phyloP scores from a whole-genome alignment of 1,140 invertebrate species.

The Hetaerina americana region DNA sequence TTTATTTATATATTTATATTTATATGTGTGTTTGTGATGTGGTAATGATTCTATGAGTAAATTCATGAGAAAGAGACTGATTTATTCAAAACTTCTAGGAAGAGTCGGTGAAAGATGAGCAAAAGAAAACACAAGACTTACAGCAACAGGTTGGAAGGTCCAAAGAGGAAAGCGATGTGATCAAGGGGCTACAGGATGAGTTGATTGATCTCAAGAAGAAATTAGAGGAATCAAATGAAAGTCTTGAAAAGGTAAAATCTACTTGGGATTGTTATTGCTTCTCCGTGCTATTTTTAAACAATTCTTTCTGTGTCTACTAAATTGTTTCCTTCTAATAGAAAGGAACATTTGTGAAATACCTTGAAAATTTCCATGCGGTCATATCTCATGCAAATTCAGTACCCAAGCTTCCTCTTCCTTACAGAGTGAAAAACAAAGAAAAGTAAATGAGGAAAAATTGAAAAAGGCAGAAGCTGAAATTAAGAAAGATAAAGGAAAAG shows the following conservation, averaged over 20 bases:
- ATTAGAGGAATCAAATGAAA: slow-evolving; percentile 24
- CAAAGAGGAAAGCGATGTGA: slow-evolving; percentile 25
- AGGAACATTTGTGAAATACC: too few relatives aligned
- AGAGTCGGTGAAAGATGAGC: not conserved
- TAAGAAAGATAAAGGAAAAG: slow-evolving; percentile 34
- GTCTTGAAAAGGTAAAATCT: slow-evolving; percentile 40
- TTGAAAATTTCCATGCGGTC: too few relatives aligned
- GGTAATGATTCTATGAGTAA: too few relatives aligned
- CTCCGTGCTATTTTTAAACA: not conserved
- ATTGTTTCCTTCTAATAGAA: too few relatives aligned
- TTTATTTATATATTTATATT: too few relatives aligned
- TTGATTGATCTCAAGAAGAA: slow-evolving; percentile 17
- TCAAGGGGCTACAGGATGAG: slow-evolving; percentile 31
- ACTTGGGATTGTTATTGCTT: too few relatives aligned
- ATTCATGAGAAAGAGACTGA: too few relatives aligned
- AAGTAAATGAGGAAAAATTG: slow-evolving; percentile 37
- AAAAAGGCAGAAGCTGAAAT: slow-evolving; percentile 37
- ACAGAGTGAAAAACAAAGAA: slow-evolving; percentile 38
- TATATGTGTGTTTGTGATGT: too few relatives aligned
- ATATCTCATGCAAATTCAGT: too few relatives aligned
- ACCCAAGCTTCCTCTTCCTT: not conserved
- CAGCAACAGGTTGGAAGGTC: not conserved
- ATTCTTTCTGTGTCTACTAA: too few relatives aligned
- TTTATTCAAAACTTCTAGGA: too few relatives aligned
- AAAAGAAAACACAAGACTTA: not conserved